phyloP scores from a whole-genome alignment of 1,140 invertebrate species.

The Cotesia glomerata region DNA sequence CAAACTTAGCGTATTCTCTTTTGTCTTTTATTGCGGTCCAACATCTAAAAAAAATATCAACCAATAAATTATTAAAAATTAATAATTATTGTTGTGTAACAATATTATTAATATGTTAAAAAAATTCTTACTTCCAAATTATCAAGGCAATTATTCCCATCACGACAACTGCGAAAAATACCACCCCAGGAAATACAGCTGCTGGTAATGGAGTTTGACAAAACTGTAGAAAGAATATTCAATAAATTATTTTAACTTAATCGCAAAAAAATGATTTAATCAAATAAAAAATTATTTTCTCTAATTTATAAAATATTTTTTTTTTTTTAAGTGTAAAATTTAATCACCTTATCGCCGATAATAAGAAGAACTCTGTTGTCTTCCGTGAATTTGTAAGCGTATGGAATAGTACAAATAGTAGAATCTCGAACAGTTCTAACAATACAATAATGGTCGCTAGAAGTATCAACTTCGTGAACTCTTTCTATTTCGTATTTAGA shows the following conservation, averaged over 20 bases:
- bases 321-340: not conserved
- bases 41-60: conserved; percentile 22
- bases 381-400: conserved; percentile 41
- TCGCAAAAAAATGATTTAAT: no score
- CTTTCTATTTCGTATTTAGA: conserved; percentile 32
- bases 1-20: conserved; percentile 44
- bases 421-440: conserved; percentile 33
- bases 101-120: not conserved
- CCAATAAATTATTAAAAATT: not conserved
- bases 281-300: not conserved
- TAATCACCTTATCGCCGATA: conserved; percentile 39
- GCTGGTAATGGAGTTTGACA: conserved; percentile 30
- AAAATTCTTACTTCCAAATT: conserved; percentile 33
- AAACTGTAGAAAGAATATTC: conserved; percentile 13
- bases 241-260: not conserved
- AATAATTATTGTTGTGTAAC: not conserved
- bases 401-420: conserved; percentile 37
- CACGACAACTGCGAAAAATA: conserved; percentile 18
- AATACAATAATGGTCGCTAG: conserved; percentile 42
- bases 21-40: conserved; percentile 37
- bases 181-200: conserved; percentile 26
- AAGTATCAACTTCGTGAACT: conserved; percentile 34
- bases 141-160: conserved; percentile 26
- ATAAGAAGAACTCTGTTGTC: conserved; percentile 37
- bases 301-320: not conserved